Conservation (phyloP, 2,797 vertebrate species). For the Gouania willdenowi region DNA sequence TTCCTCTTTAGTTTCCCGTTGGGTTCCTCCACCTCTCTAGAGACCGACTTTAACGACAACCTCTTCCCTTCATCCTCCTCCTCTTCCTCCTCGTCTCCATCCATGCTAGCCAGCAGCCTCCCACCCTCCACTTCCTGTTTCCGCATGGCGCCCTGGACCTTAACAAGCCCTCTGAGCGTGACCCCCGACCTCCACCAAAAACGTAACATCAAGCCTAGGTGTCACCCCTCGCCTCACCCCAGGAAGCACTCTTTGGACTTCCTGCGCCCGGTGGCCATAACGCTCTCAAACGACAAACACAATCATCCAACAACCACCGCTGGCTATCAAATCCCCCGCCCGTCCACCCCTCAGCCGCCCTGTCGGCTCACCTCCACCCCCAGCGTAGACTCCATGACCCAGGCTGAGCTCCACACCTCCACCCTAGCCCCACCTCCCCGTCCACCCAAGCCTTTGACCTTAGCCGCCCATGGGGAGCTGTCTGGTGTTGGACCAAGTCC, state of each 20-base stretch:
- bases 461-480: slow-evolving; percentile 15
- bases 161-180: slow-evolving; percentile 12
- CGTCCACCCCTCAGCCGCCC: slow-evolving; percentile 7
- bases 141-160: slow-evolving; percentile 29
- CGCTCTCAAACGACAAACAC: slow-evolving; percentile 3
- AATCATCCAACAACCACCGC: background rate
- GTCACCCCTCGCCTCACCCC: slow-evolving; percentile 57
- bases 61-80: slow-evolving; percentile 52
- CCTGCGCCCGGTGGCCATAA: slow-evolving; percentile 31
- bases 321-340: slow-evolving; percentile 54
- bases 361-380: slow-evolving; percentile 48
- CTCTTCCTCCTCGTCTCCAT: slow-evolving; percentile 50
- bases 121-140: slow-evolving; percentile 44
- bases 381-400: slow-evolving; percentile 35
- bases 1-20: slow-evolving; percentile 35
- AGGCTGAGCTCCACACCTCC: slow-evolving; percentile 34
- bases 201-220: slow-evolving; percentile 12
- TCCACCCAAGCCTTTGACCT: slow-evolving; percentile 47
- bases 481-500: background rate
- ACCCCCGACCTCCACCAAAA: slow-evolving; percentile 24
- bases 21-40: slow-evolving; percentile 50
- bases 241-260: slow-evolving; percentile 65
- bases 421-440: slow-evolving; percentile 53
- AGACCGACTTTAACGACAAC: slow-evolving; percentile 49
- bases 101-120: too few species aligned